Conservation (phyloP, 1,140 invertebrate species). For the Cotesia chilonis region DNA sequence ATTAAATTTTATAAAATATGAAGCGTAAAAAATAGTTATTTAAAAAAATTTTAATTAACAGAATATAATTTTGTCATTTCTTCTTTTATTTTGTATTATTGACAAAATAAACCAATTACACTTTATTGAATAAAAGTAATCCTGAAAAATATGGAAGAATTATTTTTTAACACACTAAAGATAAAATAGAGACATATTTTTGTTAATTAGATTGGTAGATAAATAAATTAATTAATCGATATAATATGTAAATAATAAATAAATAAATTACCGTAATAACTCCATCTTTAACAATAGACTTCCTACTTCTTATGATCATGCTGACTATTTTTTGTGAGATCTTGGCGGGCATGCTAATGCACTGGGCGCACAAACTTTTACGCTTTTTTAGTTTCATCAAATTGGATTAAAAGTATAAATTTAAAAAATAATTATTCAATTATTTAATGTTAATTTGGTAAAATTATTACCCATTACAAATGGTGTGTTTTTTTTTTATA, state of each 20-base stretch:
- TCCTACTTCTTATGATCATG: conserved; percentile 77
- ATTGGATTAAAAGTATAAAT: conserved; percentile 46
- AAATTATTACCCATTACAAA: not conserved
- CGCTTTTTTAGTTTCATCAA: conserved; percentile 67
- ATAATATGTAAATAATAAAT: too few relatives aligned
- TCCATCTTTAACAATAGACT: conserved; percentile 77
- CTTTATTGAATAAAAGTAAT: too few relatives aligned
- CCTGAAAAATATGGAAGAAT: too few relatives aligned
- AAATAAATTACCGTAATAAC: conserved; percentile 71
- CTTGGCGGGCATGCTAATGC: conserved; percentile 69
- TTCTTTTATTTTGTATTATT: not conserved
- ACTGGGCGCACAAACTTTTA: conserved; percentile 64
- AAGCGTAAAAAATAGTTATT: too few relatives aligned
- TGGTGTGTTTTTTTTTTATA: conserved; percentile 1
- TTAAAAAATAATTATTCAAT: conserved; percentile 49
- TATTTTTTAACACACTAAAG: too few relatives aligned
- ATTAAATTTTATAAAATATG: too few relatives aligned
- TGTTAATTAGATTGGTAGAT: too few relatives aligned
- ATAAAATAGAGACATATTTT: too few relatives aligned
- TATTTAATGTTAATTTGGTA: not conserved
- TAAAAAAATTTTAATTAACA: too few relatives aligned
- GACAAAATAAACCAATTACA: too few relatives aligned
- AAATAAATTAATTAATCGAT: too few relatives aligned
- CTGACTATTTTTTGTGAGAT: conserved; percentile 71
- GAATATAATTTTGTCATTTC: not conserved